A percentile compares a stretch with the other conserved stretches of the same genome.
These are phyloP conservation scores for Antechinus stuartii DNA, from an alignment of 2,113 vertebrate genomes.

Conservation along the genomic window DNA sequence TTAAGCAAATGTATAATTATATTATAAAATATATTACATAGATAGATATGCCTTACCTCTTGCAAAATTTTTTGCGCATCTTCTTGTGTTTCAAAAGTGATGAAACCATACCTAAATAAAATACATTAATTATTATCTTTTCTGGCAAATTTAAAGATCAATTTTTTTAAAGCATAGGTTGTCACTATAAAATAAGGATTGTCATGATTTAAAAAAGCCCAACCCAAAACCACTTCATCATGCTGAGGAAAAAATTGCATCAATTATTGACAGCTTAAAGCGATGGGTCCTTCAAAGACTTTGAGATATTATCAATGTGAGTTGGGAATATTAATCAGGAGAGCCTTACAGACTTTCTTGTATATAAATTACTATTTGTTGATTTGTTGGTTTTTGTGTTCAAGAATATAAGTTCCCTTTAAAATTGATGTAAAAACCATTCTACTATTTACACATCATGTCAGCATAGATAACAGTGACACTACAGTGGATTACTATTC, in stretches of 20 bases:
- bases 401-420: constrained; percentile 20
- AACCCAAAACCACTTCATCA: not conserved
- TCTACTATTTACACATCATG: not conserved
- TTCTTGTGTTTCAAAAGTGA: constrained; percentile 92
- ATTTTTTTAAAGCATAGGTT: not conserved
- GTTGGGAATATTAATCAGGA: not conserved
- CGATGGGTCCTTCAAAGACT: not conserved
- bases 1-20: not conserved
- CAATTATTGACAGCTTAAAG: constrained; percentile 22
- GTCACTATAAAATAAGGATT: not conserved
- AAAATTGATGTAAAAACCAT: not conserved
- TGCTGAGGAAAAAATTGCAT: constrained; percentile 2
- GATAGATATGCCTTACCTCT: constrained; percentile 84
- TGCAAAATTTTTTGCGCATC: constrained; percentile 91
- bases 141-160: not conserved
- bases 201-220: not conserved
- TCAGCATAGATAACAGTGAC: not conserved
- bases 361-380: constrained; percentile 22
- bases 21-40: not conserved
- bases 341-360: constrained; percentile 9
- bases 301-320: constrained; percentile 35
- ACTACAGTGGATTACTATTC: not conserved
- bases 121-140: constrained; percentile 68
- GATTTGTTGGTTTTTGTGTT: constrained; percentile 13
- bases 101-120: constrained; percentile 91